Evolutionary conservation across 2,113 vertebrate species (phyloP).

Genomic region (Paramormyrops kingsleyae): DNA sequence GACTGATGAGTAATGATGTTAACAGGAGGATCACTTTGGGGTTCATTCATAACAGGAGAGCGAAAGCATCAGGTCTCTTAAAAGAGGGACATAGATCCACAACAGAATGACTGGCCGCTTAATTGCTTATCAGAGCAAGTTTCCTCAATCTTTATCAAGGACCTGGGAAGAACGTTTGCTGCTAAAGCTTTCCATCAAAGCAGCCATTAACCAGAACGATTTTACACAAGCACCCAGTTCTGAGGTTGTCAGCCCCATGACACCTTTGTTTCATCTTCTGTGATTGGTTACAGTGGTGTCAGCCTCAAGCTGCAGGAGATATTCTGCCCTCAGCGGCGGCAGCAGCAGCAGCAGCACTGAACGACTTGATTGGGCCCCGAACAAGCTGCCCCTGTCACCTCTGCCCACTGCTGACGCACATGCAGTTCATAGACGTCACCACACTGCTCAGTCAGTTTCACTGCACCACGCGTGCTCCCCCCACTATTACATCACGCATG

Average conservation of each 20-base stretch:
- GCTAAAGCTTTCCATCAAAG: not conserved
- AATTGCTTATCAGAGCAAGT: not conserved
- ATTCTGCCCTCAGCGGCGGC: not conserved
- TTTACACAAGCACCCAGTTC: not conserved
- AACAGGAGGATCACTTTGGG: not conserved
- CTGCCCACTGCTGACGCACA: conserved; percentile 8
- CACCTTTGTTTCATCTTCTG: not conserved
- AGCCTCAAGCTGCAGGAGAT: not conserved
- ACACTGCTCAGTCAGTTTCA: not conserved
- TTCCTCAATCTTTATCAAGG: not conserved
- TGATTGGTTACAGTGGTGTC: not conserved
- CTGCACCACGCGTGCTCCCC: not conserved
- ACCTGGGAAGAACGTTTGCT: not conserved
- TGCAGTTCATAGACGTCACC: not conserved
- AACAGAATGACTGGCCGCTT: not conserved
- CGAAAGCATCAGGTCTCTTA: not conserved
- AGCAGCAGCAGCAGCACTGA: not conserved
- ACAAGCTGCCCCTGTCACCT: not conserved
- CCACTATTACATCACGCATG: not conserved
- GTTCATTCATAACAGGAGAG: not conserved
- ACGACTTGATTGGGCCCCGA: not conserved
- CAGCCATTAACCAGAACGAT: not conserved
- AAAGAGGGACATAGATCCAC: not conserved
- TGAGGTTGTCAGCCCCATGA: not conserved
- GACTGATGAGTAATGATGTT: not conserved